Percentiles rank a stretch among this genome's conserved stretches.
Evolutionary conservation across 2,113 vertebrate genomes (phyloP).

Genomic region (Sciurus niger): DNA sequence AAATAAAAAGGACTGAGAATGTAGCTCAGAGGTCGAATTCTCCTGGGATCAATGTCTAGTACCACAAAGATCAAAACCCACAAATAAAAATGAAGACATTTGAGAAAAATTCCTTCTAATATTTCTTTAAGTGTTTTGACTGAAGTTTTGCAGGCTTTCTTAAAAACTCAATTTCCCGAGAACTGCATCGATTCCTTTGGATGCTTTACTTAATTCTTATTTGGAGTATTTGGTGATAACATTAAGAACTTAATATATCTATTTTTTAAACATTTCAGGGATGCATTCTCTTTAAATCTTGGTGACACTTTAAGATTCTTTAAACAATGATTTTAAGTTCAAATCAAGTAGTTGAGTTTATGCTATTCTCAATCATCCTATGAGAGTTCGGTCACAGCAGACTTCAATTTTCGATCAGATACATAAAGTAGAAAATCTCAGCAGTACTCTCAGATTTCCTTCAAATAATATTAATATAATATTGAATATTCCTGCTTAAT

Average conservation of each 20-base stretch:
- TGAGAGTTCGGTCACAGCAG: not conserved
- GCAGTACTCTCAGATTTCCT: not conserved
- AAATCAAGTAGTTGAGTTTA: not conserved
- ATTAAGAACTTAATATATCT: slow-evolving; percentile 30
- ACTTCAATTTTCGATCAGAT: not conserved
- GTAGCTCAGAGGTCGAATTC: not conserved
- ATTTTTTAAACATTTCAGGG: not conserved
- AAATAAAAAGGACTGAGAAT: not conserved
- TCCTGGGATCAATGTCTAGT: not conserved
- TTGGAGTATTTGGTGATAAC: not conserved
- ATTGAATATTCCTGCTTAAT: not conserved
- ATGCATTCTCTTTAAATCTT: slow-evolving; percentile 30
- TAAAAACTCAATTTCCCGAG: not conserved
- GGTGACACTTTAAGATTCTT: not conserved
- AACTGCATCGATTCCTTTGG: not conserved
- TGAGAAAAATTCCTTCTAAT: slow-evolving; percentile 12
- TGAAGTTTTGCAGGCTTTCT: not conserved
- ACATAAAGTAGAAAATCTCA: not conserved
- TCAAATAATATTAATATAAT: slow-evolving; percentile 40
- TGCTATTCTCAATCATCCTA: not conserved
- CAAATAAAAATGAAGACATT: not conserved
- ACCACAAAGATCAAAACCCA: not conserved
- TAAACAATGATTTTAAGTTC: slow-evolving; percentile 23
- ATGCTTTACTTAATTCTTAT: not conserved
- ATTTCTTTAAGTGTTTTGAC: slow-evolving; percentile 20